These are phyloP conservation scores for Drosophila glabriapex DNA, from an alignment of 2,888 invertebrate genomes.

Conservation along the genomic window DNA sequence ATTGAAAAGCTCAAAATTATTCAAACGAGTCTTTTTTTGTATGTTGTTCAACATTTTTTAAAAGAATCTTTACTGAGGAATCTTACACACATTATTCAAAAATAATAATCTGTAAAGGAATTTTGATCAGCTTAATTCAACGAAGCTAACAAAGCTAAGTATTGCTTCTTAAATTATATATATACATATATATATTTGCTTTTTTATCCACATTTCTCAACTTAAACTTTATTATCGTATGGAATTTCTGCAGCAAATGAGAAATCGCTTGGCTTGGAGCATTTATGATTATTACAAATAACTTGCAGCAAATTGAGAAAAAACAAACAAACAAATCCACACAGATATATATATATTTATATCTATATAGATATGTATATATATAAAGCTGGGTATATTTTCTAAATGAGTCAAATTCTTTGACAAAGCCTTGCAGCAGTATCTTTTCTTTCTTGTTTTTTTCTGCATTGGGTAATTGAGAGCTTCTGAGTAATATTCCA, in stretches of 20 bases:
- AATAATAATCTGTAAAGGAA: neutral
- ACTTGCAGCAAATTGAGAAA: slow-evolving; percentile 3
- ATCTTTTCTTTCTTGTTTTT: neutral
- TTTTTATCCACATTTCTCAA: no score
- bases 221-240: neutral
- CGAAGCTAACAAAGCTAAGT: neutral
- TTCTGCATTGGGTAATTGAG: slow-evolving; percentile 26
- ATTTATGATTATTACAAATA: slow-evolving; percentile 36
- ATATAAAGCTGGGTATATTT: neutral
- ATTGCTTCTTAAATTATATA: neutral
- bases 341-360: neutral
- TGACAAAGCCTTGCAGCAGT: neutral
- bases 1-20: slow-evolving; percentile 1
- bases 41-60: neutral
- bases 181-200: neutral
- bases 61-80: neutral
- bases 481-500: slow-evolving; percentile 23
- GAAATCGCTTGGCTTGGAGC: slow-evolving; percentile 4
- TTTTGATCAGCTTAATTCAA: neutral
- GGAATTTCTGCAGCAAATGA: slow-evolving; percentile 23
- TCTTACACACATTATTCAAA: neutral
- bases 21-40: slow-evolving; percentile 3
- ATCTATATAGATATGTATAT: neutral
- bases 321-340: neutral
- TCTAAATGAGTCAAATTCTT: slow-evolving; percentile 15